These are phyloP conservation scores for Drosophila imparisetae DNA, from an alignment of 2,888 invertebrate species.

Conservation along the genomic window DNA sequence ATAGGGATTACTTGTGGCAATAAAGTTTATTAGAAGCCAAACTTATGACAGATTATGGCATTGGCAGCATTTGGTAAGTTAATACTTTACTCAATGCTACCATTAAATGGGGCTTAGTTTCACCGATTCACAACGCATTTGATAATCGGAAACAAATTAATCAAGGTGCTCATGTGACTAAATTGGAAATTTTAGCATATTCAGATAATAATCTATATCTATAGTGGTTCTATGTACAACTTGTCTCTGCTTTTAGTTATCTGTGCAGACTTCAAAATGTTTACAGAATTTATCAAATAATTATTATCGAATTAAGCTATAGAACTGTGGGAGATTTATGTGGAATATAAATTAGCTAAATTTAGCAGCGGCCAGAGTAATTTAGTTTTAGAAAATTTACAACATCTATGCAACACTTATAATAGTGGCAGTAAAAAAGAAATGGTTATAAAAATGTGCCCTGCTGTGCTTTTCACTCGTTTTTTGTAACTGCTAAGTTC, in stretches of 20 bases:
- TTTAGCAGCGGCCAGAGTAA: background rate
- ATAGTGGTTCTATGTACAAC: background rate
- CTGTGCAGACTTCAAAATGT: background rate
- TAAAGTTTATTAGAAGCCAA: constrained; percentile 14
- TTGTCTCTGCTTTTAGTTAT: background rate
- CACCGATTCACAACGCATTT: background rate
- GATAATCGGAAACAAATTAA: background rate
- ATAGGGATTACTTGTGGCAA: constrained; percentile 17
- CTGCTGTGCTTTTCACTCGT: constrained; percentile 9
- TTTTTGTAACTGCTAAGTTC: background rate
- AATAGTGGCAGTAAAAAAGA: background rate
- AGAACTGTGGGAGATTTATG: background rate
- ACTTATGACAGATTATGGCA: constrained; percentile 3
- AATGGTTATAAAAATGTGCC: background rate
- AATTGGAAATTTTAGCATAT: no score
- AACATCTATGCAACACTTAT: background rate
- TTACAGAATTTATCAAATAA: background rate
- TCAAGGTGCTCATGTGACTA: background rate
- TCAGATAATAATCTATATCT: background rate
- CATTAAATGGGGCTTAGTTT: background rate
- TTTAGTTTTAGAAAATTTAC: background rate
- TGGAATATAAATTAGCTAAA: background rate
- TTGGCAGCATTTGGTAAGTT: background rate
- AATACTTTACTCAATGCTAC: background rate
- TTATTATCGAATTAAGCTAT: no score